Conservation (phyloP, 2,888 invertebrate genomes). For the Temnothorax rugatulus region DNA sequence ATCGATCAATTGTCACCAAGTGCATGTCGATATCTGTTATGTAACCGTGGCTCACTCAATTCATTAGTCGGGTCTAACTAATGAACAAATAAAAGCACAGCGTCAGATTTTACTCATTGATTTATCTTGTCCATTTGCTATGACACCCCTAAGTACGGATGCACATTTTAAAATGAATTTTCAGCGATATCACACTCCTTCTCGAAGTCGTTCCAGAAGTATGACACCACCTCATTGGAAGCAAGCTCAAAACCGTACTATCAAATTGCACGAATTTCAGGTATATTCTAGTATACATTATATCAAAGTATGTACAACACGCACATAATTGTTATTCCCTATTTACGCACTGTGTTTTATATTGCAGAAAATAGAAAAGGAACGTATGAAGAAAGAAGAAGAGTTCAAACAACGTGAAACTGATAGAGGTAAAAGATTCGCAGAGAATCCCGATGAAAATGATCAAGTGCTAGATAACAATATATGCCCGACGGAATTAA, state of each 20-base stretch:
- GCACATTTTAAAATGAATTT: slow-evolving; percentile 59
- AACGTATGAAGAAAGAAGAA: slow-evolving; percentile 88
- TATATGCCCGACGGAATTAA: slow-evolving; percentile 63
- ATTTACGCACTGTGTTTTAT: background rate
- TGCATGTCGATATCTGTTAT: background rate
- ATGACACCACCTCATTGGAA: slow-evolving; percentile 98
- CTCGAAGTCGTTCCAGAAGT: slow-evolving; percentile 93
- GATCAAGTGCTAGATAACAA: slow-evolving; percentile 65
- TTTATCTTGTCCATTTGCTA: background rate
- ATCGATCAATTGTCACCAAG: slow-evolving; percentile 36
- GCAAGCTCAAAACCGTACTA: slow-evolving; percentile 94
- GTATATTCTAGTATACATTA: slow-evolving; percentile 80
- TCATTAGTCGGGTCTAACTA: background rate
- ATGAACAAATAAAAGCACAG: background rate
- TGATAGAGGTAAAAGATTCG: slow-evolving; percentile 87
- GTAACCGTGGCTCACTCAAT: background rate
- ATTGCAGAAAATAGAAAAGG: slow-evolving; percentile 81
- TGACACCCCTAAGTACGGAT: background rate
- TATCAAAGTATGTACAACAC: background rate
- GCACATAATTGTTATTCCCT: background rate
- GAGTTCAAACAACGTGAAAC: slow-evolving; percentile 88
- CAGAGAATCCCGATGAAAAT: slow-evolving; percentile 85
- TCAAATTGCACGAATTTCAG: slow-evolving; percentile 94
- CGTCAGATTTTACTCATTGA: background rate
- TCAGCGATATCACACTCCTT: slow-evolving; percentile 95